Conservation (phyloP, 2,888 invertebrate species). For the Heliconius ismenius region DNA sequence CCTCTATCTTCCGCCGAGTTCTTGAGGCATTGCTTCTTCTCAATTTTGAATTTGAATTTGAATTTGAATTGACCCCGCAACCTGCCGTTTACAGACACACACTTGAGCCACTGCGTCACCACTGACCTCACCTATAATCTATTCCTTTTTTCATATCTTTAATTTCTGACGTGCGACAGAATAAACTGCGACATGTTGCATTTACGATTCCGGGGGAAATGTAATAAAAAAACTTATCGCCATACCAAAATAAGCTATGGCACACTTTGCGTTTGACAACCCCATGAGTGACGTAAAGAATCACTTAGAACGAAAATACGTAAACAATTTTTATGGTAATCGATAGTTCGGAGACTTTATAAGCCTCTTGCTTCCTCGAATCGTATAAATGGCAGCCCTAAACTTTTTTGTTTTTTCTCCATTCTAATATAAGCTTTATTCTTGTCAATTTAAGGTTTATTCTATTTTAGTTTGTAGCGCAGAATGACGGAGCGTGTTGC, state of each 20-base stretch:
- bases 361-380: slow-evolving; percentile 38
- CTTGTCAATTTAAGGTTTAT: not conserved
- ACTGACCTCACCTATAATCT: not conserved
- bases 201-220: not conserved
- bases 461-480: slow-evolving; percentile 19
- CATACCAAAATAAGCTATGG: not conserved
- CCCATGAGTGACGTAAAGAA: slow-evolving; percentile 12
- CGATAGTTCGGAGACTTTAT: slow-evolving; percentile 23
- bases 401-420: not conserved
- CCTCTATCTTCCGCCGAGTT: no score
- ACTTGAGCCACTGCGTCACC: no score
- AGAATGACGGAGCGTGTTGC: slow-evolving; percentile 49
- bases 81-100: no score
- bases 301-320: slow-evolving; percentile 13
- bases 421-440: slow-evolving; percentile 19
- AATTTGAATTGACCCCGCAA: no score
- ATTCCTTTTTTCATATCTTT: not conserved
- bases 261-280: slow-evolving; percentile 21
- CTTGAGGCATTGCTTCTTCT: no score
- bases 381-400: slow-evolving; percentile 33
- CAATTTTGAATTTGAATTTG: no score
- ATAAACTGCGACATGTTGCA: slow-evolving; percentile 4
- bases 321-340: slow-evolving; percentile 27
- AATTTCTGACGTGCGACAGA: not conserved
- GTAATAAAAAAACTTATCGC: slow-evolving; percentile 2